These are phyloP conservation scores for Troides oblongomaculatus DNA, from an alignment of 2,888 invertebrate genomes.

Conservation along the genomic window DNA sequence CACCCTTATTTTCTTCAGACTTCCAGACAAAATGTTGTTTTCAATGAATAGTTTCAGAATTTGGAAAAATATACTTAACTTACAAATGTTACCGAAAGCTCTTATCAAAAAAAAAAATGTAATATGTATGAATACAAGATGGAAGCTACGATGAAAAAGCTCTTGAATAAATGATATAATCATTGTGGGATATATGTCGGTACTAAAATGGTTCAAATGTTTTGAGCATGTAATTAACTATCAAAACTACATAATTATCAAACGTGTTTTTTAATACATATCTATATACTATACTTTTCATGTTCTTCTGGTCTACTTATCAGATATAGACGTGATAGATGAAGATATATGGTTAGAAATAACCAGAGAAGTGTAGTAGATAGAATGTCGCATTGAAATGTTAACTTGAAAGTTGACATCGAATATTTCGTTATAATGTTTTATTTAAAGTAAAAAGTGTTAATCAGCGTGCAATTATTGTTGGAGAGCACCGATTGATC, in stretches of 20 bases:
- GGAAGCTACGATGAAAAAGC: too few species aligned
- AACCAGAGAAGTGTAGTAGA: neutral
- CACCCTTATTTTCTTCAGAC: too few species aligned
- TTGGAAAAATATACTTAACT: too few species aligned
- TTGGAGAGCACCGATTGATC: conserved; percentile 23
- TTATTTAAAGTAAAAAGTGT: neutral
- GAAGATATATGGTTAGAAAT: neutral
- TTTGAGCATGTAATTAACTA: neutral
- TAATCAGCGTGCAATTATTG: conserved; percentile 17
- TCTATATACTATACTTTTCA: neutral
- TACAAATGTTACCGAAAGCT: too few species aligned
- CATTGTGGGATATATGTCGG: conserved; percentile 5
- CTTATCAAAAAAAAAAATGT: too few species aligned
- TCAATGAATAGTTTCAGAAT: too few species aligned
- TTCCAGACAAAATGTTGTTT: too few species aligned
- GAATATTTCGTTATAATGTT: neutral
- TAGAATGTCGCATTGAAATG: neutral
- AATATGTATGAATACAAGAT: too few species aligned
- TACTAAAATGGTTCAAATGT: conserved; percentile 20
- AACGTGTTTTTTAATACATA: neutral
- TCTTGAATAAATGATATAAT: neutral
- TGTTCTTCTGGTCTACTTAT: neutral
- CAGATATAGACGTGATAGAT: neutral
- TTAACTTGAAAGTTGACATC: neutral
- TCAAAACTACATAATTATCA: neutral